A percentile compares a stretch with the other conserved stretches of the same genome.
phyloP scores from a whole-genome alignment of 2,888 invertebrate genomes.

The Drosophila picticornis region DNA sequence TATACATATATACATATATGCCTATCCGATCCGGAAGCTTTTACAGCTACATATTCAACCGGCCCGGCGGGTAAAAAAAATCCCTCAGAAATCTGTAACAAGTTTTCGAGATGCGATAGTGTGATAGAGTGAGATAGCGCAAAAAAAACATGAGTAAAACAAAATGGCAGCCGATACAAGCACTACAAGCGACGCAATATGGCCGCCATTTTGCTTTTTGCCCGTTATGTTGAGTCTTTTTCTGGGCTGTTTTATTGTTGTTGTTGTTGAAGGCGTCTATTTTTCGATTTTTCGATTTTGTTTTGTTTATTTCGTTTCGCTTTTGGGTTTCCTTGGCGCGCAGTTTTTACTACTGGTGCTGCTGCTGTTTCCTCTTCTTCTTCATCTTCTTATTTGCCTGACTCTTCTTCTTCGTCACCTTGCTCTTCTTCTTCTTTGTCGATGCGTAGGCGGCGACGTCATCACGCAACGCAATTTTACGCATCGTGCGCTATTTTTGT shows the following conservation, averaged over 20 bases:
- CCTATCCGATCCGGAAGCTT: constrained; percentile 3
- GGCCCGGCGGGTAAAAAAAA: constrained; percentile 34
- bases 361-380: constrained; percentile 13
- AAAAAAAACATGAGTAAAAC: constrained; percentile 44
- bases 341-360: constrained; percentile 15
- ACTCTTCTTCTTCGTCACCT: constrained; percentile 4
- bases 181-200: constrained; percentile 69
- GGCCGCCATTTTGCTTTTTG: constrained; percentile 73
- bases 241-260: background rate
- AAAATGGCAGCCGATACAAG: constrained; percentile 73
- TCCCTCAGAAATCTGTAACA: constrained; percentile 3
- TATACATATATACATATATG: constrained; percentile 1
- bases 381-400: constrained; percentile 4
- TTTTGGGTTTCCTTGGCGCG: constrained; percentile 51
- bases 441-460: constrained; percentile 66
- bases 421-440: background rate
- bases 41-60: constrained; percentile 5
- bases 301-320: constrained; percentile 71
- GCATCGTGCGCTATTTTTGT: constrained; percentile 58
- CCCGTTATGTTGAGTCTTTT: constrained; percentile 62
- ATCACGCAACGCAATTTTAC: constrained; percentile 62
- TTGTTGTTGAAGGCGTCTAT: constrained; percentile 29
- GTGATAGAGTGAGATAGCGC: constrained; percentile 42
- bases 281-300: constrained; percentile 55
- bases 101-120: constrained; percentile 25